Base-by-base conservation (phyloP, 1,140 invertebrate genomes). In the Melanaphis sacchari region DNA sequence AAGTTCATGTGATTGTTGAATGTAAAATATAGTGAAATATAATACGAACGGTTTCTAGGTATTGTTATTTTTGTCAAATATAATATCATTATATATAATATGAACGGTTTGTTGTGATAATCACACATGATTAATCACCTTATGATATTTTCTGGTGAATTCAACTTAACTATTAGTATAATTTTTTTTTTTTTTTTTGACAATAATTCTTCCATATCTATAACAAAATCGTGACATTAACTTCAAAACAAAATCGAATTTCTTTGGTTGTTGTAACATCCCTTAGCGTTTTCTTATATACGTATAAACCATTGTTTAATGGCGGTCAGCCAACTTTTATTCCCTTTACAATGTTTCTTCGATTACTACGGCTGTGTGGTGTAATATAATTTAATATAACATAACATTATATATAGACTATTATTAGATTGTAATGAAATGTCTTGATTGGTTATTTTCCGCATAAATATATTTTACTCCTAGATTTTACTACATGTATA, bases 401-500 rank as follows among this genome's bases (percentile, higher is more conserved):
- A n/a, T n/a, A n/a, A n/a, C n/a, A n/a, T n/a, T 76, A 76, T 76
- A n/a, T 76, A 76, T 11, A 88, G 2, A 46, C 2, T 2, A n/a
- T 49, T 88, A n/a, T 49, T 88, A 46, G 85, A 36, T 46, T 49
- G 15, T 88, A 88, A 88, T 46, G 41, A 46, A 88, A 49, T 88
- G 41, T 88, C n/a, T 87, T n/a, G 41, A 46, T 87, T 46, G 41
- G 84, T 88, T 76, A 76, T 76, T 76, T 66, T 88, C 43, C 18
- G 18, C n/a, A 9, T 18, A 46, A 88, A 88, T 49, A 88, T 88
- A 88, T 88, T 85, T 49, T 21, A n/a, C 40, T 43, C 41, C 24
- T 31, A 1, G 26, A 43, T 85, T 85, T 43, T 26, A 43, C 43
- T 43, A 85, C 40, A 85, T 43, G 3, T 18, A 43, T 41, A 9